Percentiles rank a stretch among this genome's conserved stretches.
Evolutionary conservation across 2,888 invertebrate genomes (phyloP).

Genomic region (Tetramorium bicarinatum): DNA sequence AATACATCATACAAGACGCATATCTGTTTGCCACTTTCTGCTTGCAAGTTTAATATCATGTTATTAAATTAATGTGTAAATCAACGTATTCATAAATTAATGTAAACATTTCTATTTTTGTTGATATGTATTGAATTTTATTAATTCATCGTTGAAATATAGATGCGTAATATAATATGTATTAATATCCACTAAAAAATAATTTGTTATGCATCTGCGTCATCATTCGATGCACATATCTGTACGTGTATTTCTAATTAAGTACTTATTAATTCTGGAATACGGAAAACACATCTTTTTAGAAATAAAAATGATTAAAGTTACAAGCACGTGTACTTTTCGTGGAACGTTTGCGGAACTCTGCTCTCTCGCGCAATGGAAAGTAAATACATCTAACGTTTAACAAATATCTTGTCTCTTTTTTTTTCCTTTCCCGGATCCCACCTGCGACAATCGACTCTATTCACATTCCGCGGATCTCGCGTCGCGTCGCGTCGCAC

Average conservation of each 20-base stretch:
- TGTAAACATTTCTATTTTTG: neutral
- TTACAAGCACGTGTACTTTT: neutral
- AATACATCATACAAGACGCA: neutral
- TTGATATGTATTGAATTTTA: neutral
- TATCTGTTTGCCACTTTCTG: neutral
- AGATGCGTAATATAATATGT: neutral
- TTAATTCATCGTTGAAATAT: neutral
- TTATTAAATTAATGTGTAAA: too few species aligned
- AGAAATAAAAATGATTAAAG: neutral
- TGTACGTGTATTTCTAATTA: neutral
- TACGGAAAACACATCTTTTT: neutral
- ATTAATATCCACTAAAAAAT: too few species aligned
- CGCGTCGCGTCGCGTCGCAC: slow-evolving; percentile 40
- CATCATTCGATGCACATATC: neutral
- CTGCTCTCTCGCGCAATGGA: neutral
- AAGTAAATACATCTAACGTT: slow-evolving; percentile 20
- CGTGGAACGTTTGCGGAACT: neutral
- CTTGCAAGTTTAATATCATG: neutral
- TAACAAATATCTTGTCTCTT: neutral
- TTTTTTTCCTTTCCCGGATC: slow-evolving; percentile 12
- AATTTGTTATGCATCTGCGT: neutral
- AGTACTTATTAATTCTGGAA: neutral
- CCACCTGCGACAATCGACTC: slow-evolving; percentile 38
- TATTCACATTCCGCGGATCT: slow-evolving; percentile 23
- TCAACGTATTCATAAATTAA: neutral